Evolutionary conservation across 2,888 invertebrate genomes (phyloP).

Genomic region (Periphyllus acericola): DNA sequence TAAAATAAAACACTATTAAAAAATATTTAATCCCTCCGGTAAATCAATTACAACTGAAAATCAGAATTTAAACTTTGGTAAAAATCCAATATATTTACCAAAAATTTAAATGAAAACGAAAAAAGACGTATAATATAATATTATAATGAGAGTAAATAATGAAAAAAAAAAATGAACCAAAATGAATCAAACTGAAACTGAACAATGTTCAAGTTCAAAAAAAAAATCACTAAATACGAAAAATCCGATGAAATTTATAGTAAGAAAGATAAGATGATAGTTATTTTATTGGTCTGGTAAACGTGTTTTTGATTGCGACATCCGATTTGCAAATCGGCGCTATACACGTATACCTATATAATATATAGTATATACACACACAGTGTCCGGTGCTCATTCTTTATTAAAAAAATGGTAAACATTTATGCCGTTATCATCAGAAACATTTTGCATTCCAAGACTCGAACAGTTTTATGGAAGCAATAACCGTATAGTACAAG

Average conservation of each 20-base stretch:
- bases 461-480: constrained; percentile 35
- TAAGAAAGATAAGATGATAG: constrained; percentile 9
- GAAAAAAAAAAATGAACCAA: not conserved
- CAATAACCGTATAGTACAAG: constrained; percentile 17
- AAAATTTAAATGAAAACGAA: not conserved
- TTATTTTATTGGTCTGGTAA: constrained; percentile 49
- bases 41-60: not conserved
- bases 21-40: too few relatives aligned
- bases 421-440: constrained; percentile 42
- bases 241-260: constrained; percentile 27
- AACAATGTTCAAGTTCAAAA: not conserved
- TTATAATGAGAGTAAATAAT: too few relatives aligned
- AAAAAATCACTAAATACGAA: not conserved
- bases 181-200: not conserved
- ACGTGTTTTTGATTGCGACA: constrained; percentile 56
- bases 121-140: not conserved
- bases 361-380: too few relatives aligned
- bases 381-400: not conserved
- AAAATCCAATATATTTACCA: too few relatives aligned
- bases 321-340: constrained; percentile 45
- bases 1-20: too few relatives aligned
- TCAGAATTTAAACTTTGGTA: not conserved
- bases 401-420: constrained; percentile 24
- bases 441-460: constrained; percentile 46
- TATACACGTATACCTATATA: not conserved